Evolutionary conservation across 2,113 vertebrate genomes (phyloP).

Genomic region (Fulmarus glacialis): DNA sequence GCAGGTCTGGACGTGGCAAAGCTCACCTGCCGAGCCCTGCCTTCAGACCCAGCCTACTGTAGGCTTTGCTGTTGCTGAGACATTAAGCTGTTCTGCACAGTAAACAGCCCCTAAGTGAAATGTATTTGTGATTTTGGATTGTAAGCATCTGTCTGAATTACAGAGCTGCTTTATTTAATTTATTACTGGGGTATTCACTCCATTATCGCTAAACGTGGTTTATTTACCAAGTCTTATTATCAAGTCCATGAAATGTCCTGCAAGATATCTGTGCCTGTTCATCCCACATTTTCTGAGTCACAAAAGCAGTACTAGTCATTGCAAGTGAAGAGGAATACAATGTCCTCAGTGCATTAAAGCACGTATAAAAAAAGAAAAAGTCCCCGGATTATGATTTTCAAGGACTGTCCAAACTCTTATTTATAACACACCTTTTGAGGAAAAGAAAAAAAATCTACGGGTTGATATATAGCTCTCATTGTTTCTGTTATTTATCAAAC

Average conservation of each 20-base stretch:
- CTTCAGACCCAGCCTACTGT: not conserved
- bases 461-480: not conserved
- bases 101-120: not conserved
- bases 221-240: not conserved
- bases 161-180: not conserved
- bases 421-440: not conserved
- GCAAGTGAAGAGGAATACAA: not conserved
- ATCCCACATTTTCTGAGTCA: not conserved
- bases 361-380: not conserved
- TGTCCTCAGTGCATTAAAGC: not conserved
- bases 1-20: not conserved
- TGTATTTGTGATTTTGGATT: not conserved
- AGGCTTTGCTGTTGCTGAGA: not conserved
- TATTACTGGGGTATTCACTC: not conserved
- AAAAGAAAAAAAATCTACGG: not conserved
- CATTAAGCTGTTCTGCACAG: not conserved
- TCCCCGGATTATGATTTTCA: not conserved
- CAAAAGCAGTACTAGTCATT: not conserved
- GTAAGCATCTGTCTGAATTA: not conserved
- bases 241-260: not conserved
- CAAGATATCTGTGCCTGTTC: not conserved
- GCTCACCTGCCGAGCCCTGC: not conserved
- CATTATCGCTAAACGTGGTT: fast-evolving
- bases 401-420: not conserved
- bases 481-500: not conserved